Base-by-base conservation (phyloP, 2,888 invertebrate species). In the Salpingus planirostris region DNA sequence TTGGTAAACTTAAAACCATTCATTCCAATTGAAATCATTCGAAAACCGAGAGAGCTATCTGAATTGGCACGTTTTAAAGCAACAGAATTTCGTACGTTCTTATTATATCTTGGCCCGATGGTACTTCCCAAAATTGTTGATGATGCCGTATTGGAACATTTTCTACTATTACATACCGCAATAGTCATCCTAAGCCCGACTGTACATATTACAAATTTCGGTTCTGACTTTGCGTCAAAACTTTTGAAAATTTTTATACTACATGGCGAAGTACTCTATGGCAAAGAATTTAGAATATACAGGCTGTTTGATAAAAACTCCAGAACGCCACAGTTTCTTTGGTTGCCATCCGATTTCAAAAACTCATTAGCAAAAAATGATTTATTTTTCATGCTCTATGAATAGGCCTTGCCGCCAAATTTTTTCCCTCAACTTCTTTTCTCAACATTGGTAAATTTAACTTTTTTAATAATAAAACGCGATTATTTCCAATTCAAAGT, bases 61-160 rank as follows among this genome's bases (percentile, higher is more conserved):
- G 37, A 33, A 21, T 22, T 43, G 26, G 30, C 35, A 27, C 36
- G 34, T 8, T 43, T 32, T 23, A 39, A 43, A 29, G 43, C 41
- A 8, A 43, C 43, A 8, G 43, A 43, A 31, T 29, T 38, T 5
- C 15, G 40, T 13, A 24, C 30, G 7, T 29, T 42, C 32, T 14
- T 40, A 12, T 21, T 42, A 12, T 40, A 40, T 36, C 24, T 31
- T 12, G 25, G 25, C 25, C 25, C 11, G n/a, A 11, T n/a, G 3
- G 25, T 42, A 13, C 27, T 40, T 13, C 29, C 29, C 15, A 27
- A 24, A 15, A 36, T 36, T 31, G 11, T 24, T 11, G 11, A 22
- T 22, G 13, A 5, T 24, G 29, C 11, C 18, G 12, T 30, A 13
- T 38, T 35, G 25, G 35, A 38, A 10, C 30, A 38, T 26, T 31